phyloP scores from a whole-genome alignment of 2,113 vertebrate genomes.

The Mesoclemmys tuberculata region DNA sequence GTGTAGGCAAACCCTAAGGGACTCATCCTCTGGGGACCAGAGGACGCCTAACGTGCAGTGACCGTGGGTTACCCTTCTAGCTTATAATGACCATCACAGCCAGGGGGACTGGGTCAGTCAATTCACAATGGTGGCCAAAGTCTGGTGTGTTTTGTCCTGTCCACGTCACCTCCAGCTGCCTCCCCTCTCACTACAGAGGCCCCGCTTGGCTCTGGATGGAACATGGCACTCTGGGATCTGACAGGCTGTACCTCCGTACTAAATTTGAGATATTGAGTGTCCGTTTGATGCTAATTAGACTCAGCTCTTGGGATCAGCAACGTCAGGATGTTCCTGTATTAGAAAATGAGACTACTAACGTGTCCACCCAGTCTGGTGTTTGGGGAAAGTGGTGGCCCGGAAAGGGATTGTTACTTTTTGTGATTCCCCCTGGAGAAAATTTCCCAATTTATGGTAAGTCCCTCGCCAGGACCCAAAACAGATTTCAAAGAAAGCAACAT shows the following conservation, averaged over 20 bases:
- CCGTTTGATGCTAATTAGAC: not conserved
- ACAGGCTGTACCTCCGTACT: not conserved
- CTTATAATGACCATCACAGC: not conserved
- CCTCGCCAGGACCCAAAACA: not conserved
- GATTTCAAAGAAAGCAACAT: not conserved
- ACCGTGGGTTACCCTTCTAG: not conserved
- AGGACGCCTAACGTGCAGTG: not conserved
- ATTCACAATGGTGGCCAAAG: not conserved
- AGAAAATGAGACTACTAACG: not conserved
- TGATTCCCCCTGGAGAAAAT: not conserved
- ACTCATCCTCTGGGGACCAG: not conserved
- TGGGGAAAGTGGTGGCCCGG: not conserved
- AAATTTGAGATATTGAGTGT: not conserved
- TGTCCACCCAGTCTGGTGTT: not conserved
- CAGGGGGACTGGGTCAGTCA: not conserved
- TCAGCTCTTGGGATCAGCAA: not conserved
- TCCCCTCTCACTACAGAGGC: not conserved
- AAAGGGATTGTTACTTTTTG: not conserved
- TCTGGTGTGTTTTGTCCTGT: not conserved
- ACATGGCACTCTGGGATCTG: not conserved
- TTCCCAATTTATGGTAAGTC: not conserved
- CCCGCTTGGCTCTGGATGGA: not conserved
- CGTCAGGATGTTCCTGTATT: not conserved
- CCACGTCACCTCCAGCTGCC: not conserved
- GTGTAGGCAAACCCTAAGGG: not conserved